Evolutionary conservation across 2,113 vertebrate genomes (phyloP).

Genomic region (Cynocephalus volans): DNA sequence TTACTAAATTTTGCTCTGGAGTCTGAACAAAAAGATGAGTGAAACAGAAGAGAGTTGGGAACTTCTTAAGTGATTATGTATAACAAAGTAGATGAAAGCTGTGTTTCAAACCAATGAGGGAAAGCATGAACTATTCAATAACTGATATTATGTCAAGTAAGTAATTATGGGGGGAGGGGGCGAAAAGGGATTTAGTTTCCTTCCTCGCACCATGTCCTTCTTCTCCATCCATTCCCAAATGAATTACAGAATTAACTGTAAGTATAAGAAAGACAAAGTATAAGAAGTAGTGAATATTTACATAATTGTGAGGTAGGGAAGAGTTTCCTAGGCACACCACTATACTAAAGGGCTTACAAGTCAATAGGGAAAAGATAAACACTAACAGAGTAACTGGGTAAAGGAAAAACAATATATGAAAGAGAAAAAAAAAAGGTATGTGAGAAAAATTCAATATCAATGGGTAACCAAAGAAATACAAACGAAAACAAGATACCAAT

Average conservation of each 20-base stretch:
- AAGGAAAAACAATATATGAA: neutral
- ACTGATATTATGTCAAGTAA: neutral
- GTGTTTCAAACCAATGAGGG: neutral
- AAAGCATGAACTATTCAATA: neutral
- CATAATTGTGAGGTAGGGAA: neutral
- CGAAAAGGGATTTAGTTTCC: neutral
- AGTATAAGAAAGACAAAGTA: neutral
- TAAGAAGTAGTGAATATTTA: neutral
- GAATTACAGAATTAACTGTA: constrained; percentile 33
- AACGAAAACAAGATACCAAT: constrained; percentile 41
- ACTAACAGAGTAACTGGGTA: neutral
- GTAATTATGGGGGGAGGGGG: neutral
- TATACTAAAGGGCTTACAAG: neutral
- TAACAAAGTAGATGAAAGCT: constrained; percentile 1
- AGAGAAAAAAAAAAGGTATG: neutral
- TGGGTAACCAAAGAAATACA: neutral
- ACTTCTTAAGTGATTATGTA: neutral
- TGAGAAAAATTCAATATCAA: neutral
- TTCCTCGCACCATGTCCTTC: neutral
- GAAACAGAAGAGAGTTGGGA: neutral
- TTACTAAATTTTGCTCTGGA: constrained; percentile 19
- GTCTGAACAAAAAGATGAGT: constrained; percentile 32
- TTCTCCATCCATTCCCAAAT: neutral
- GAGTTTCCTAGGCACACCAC: neutral
- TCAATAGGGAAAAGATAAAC: constrained; percentile 1